Evolutionary conservation across 2,888 invertebrate species (phyloP), one percentile per base, ranked within the genome.

Genomic region (Acanthosepion pharaonis): DNA sequence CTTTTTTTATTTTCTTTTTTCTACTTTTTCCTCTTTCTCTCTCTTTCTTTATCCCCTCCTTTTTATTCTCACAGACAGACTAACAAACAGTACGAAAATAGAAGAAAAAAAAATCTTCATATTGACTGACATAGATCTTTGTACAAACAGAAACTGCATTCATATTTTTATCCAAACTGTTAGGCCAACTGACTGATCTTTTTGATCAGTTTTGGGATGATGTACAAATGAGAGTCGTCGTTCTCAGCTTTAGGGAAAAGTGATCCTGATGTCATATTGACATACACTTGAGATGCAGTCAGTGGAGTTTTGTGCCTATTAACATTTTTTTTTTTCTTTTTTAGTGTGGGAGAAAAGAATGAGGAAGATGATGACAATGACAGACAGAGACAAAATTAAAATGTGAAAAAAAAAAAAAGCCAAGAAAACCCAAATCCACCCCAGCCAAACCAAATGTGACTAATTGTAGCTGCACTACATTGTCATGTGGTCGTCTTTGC

Each of bases 231-330:
- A n/a, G n/a, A 8, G 18, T n/a, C 5, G 9, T n/a, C 15, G n/a
- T 78, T n/a, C 78, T 78, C 78, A n/a, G 78, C 78, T 78, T 42
- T 78, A 78, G 78, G 42, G n/a, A 23, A 78, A 78, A 78, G 9
- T 78, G 42, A 42, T 33, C 78, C 15, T 78, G 78, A 78, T 78
- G 78, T 78, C 78, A 78, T 78, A 78, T 78, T 78, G 78, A 78
- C 78, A 78, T 78, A 78, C 5, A 15, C 15, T 33, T 33, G 18
- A 78, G n/a, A 78, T 78, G n/a, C n/a, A 78, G 78, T 78, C 78
- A 78, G n/a, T 78, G n/a, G 78, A 78, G 78, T 78, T 78, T 78
- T 78, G 78, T 78, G n/a, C 78, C 78, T 78, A 78, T 78, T 33
- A 78, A 23, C 23, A 5, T 64, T n/a, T n/a, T n/a, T 78, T 78